Evolutionary conservation across 1,140 invertebrate genomes (phyloP).

Genomic region (Drosophila nebulosa): DNA sequence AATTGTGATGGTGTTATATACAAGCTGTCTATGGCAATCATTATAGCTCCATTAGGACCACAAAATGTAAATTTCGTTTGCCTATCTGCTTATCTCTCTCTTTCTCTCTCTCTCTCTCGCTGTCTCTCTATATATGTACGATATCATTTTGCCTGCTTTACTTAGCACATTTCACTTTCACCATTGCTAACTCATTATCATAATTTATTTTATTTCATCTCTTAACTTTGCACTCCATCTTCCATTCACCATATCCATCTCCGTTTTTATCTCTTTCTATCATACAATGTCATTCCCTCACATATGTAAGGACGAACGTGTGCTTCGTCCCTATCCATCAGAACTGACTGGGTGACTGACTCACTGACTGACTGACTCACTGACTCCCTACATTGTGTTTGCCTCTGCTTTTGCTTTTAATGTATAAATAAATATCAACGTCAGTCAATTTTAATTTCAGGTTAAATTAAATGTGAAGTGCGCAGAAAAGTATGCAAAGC

Average conservation of each 20-base stretch:
- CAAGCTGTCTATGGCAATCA: background rate
- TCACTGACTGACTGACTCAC: background rate
- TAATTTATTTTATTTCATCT: slow-evolving; percentile 11
- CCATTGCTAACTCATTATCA: slow-evolving; percentile 9
- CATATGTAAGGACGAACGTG: background rate
- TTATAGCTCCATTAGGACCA: background rate
- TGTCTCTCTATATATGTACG: no score
- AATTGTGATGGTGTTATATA: background rate
- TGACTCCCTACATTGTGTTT: slow-evolving; percentile 4
- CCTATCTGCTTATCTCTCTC: background rate
- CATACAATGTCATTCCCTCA: background rate
- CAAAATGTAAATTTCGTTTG: background rate
- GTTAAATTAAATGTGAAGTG: slow-evolving; percentile 71
- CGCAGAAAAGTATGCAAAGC: slow-evolving; percentile 62
- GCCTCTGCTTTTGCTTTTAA: slow-evolving; percentile 17
- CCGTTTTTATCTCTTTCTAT: background rate
- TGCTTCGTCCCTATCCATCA: background rate
- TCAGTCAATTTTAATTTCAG: slow-evolving; percentile 75
- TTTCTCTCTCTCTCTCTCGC: no score
- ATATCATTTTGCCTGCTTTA: no score
- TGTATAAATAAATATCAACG: slow-evolving; percentile 65
- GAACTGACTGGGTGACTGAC: background rate
- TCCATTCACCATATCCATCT: background rate
- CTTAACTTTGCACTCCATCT: slow-evolving; percentile 4
- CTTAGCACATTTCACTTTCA: background rate